Base-by-base conservation (phyloP, 2,113 vertebrate genomes). In the Corythornis vintsioides region DNA sequence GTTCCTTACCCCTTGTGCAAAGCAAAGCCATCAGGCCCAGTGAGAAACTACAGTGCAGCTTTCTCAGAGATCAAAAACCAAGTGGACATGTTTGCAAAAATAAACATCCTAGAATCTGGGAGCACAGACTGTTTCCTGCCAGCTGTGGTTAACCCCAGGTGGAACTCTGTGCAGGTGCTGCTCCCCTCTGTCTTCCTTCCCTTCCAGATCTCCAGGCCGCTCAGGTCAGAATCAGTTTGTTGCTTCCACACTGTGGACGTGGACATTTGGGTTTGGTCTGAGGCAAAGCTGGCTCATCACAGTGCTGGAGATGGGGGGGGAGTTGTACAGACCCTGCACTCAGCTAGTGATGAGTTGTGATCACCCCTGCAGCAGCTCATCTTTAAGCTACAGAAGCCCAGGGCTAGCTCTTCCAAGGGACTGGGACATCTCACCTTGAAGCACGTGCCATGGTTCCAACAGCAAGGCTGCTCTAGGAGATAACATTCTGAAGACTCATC, bases 301-400 rank as follows among this genome's bases (percentile, higher is more conserved):
- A 69, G 10, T 5, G 5, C 48, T 40, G 18, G 14, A 50, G 19
- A 25, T 5, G 4, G 6, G 10, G 10, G 10, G 7, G 2, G 2
- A 35, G 35, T 14, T n/a, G 40, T 31, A 57, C 43, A 69, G n/a
- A 83, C 35, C 66, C 86, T 76, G 63, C 63, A 65, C 11, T 24
- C 50, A 43, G 31, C 21, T 78, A 59, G 9, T 12, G 20, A 55
- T 28, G 15, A 73, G 28, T 73, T 80, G 31, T 3, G 0, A 66
- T 55, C 43, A 67, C 25, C 14, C n/a, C 71, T 12, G 8, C 47
- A 88, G 20, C 29, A 94, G 31, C 47, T 72, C n/a, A 65, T 11
- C 1, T 65, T 83, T 48, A 91, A 81, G 25, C 45, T 55, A 43
- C 3, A 0, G 8, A 72, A 48, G 2, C 9, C 55, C 29, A 61